A percentile compares a stretch with the other conserved stretches of the same genome.
Evolutionary conservation across 2,888 invertebrate genomes (phyloP).

Genomic region (Aromia moschata): DNA sequence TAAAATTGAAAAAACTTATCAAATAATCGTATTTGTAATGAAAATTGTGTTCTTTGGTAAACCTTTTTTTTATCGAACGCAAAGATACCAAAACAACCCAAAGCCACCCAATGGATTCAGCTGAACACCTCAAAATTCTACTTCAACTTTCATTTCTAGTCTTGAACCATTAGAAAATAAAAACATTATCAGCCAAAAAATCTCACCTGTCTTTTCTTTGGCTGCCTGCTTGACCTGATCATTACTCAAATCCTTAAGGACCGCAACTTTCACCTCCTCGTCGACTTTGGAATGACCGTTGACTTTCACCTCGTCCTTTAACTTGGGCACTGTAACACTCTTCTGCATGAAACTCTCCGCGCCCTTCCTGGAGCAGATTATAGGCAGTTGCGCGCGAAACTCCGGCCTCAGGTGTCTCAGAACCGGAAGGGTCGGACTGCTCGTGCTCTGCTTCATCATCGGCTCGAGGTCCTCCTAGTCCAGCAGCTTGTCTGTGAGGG

Average conservation of each 20-base stretch:
- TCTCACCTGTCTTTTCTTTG: constrained; percentile 38
- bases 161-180: too few species aligned
- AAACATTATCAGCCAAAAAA: too few species aligned
- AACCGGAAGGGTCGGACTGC: constrained; percentile 73
- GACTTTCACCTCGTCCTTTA: constrained; percentile 54
- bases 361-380: constrained; percentile 69
- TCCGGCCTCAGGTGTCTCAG: constrained; percentile 85
- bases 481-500: constrained; percentile 48
- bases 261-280: constrained; percentile 38
- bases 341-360: constrained; percentile 53
- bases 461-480: constrained; percentile 54
- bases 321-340: constrained; percentile 57
- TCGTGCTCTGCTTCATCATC: constrained; percentile 58
- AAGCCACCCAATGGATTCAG: too few species aligned
- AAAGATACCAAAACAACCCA: too few species aligned
- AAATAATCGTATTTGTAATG: too few species aligned
- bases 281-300: constrained; percentile 53
- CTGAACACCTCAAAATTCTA: too few species aligned
- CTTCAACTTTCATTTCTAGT: too few species aligned
- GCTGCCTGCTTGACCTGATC: constrained; percentile 22
- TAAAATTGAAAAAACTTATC: too few species aligned
- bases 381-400: constrained; percentile 84
- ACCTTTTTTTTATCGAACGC: too few species aligned
- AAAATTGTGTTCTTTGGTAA: too few species aligned
- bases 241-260: constrained; percentile 31